These are phyloP conservation scores for Caenorhabditis sp. DNA, from an alignment of 2,888 invertebrate genomes.

Conservation along the genomic window DNA sequence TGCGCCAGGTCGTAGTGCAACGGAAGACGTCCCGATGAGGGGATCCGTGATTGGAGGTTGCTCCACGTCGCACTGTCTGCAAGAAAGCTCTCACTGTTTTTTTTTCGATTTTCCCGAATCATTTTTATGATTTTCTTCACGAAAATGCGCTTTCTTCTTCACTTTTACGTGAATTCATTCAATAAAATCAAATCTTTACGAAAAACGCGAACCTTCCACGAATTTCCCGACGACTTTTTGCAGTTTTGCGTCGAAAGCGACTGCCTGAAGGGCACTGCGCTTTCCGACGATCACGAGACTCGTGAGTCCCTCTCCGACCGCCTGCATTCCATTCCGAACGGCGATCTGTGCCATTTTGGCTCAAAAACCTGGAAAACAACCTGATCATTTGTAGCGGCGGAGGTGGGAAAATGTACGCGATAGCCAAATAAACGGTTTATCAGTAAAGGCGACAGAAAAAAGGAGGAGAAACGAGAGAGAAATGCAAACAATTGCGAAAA, in stretches of 20 bases:
- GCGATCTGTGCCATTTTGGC: constrained; percentile 38
- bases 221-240: constrained; percentile 15
- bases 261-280: constrained; percentile 26
- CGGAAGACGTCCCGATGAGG: constrained; percentile 60
- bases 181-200: no score
- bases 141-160: not conserved
- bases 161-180: no score
- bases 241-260: constrained; percentile 33
- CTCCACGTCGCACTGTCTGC: constrained; percentile 61
- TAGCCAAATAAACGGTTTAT: no score
- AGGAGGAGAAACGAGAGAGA: not conserved
- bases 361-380: not conserved
- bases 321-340: constrained; percentile 49
- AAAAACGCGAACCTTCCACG: constrained; percentile 54
- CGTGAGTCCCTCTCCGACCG: constrained; percentile 34
- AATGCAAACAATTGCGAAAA: not conserved
- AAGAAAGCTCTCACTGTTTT: no score
- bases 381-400: no score
- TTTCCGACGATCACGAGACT: constrained; percentile 50
- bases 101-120: not conserved
- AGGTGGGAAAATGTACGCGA: no score
- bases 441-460: no score
- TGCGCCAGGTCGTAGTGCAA: constrained; percentile 70
- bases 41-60: constrained; percentile 49
- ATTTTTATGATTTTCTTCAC: not conserved